These are phyloP conservation scores for Pseudomyrmex sp. DNA, from an alignment of 1,140 invertebrate species.

Conservation along the genomic window DNA sequence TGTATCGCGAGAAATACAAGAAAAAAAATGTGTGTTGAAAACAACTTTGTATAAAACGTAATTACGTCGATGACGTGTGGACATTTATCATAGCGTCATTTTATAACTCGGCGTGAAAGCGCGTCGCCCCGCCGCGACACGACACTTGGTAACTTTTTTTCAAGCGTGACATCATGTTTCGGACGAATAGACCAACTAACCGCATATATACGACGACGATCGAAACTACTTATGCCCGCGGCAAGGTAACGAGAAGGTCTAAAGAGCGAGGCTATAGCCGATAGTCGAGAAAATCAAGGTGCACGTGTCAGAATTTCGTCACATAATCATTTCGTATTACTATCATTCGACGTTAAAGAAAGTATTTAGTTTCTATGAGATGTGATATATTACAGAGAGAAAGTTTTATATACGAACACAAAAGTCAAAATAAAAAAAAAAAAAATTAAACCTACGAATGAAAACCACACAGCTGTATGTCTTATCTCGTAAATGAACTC, in stretches of 20 bases:
- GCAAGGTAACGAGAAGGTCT: constrained; percentile 78
- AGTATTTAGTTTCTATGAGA: constrained; percentile 7
- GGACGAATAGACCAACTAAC: constrained; percentile 77
- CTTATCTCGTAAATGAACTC: too few relatives aligned
- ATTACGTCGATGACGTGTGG: constrained; percentile 50
- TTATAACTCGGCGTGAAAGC: constrained; percentile 74
- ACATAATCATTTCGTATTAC: constrained; percentile 16
- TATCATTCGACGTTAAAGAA: background rate
- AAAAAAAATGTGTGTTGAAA: background rate
- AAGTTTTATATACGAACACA: constrained; percentile 18
- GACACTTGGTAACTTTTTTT: constrained; percentile 76
- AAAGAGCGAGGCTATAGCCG: constrained; percentile 47
- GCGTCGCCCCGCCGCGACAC: constrained; percentile 24
- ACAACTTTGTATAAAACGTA: constrained; percentile 11
- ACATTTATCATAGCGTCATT: constrained; percentile 65
- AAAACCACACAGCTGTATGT: background rate
- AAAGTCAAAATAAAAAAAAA: background rate
- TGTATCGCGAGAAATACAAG: background rate
- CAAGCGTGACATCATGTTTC: constrained; percentile 77
- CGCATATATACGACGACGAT: constrained; percentile 46
- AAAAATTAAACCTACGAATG: background rate
- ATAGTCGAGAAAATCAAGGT: constrained; percentile 49
- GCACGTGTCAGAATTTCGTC: constrained; percentile 42
- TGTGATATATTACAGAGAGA: constrained; percentile 7
- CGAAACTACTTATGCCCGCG: constrained; percentile 68